Base-by-base conservation (phyloP, 2,888 invertebrate genomes). In the Molanna angustata region DNA sequence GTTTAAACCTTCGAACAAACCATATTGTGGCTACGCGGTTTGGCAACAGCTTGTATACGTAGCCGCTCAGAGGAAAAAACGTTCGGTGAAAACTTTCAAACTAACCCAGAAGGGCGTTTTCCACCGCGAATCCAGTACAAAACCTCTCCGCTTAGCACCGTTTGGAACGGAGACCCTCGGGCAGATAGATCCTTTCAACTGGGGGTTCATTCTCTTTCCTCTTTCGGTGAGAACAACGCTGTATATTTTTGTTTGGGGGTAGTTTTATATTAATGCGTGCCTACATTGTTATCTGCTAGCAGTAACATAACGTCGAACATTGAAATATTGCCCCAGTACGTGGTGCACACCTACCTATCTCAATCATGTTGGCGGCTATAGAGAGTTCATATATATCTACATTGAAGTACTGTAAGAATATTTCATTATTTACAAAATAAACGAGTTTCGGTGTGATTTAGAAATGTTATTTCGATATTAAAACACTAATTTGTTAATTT, bases 211-310 rank as follows among this genome's bases (percentile, higher is more conserved):
- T 44, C 42, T 48, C 32, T 43, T n/a, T n/a, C n/a, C 49, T 20
- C 27, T 53, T 41, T 41, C 41, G 41, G 32, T 31, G 52, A 50
- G 52, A 52, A 53, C 51, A 54, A 32, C 51, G 51, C 51, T 51
- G 44, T 39, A 40, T 57, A 57, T 57, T 57, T 54, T 54, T 57
- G 57, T 57, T 57, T 57, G 52, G 57, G 56, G 57, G 57, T 57
- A 54, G 57, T 57, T 54, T 57, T 54, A 54, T 57, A 57, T 57
- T 57, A 57, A 57, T 57, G 57, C 52, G 52, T 57, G 49, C 51
- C 49, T 51, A 54, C 54, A 57, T 53, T 57, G 57, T 57, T 57
- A 54, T 57, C 54, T 54, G 54, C 49, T 47, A 48, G 27, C 53
- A 57, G 51, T 54, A 57, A 50, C 57, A 57, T 57, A 57, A 57